Evolutionary conservation across 2,888 invertebrate species (phyloP).

Genomic region (Malthinus flaveolus): DNA sequence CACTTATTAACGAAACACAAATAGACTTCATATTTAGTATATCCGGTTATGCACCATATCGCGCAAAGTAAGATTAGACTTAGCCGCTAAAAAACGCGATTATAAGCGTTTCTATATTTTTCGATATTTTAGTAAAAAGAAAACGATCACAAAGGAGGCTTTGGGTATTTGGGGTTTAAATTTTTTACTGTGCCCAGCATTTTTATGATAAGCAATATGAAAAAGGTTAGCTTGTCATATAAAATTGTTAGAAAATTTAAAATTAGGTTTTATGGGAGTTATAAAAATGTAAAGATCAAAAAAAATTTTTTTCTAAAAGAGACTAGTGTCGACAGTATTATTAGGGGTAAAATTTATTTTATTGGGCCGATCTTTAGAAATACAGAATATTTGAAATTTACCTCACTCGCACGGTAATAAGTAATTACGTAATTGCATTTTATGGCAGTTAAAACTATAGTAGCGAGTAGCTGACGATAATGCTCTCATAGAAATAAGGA

Average conservation of each 20-base stretch:
- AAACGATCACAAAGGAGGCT: too few species aligned
- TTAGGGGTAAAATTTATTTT: too few species aligned
- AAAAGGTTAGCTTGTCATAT: background rate
- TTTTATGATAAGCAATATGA: too few species aligned
- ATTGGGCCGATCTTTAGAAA: too few species aligned
- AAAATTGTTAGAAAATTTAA: conserved; percentile 1
- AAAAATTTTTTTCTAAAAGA: background rate
- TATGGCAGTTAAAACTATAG: conserved; percentile 12
- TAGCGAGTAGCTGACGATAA: conserved; percentile 18
- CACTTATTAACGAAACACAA: conserved; percentile 38
- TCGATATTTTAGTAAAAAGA: background rate
- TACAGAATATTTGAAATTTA: too few species aligned
- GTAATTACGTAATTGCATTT: conserved; percentile 15
- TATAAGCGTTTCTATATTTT: background rate
- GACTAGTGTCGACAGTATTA: background rate
- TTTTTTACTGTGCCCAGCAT: too few species aligned
- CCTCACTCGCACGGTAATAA: too few species aligned
- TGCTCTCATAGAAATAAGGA: conserved; percentile 29
- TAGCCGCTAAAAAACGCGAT: background rate
- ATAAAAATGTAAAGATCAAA: conserved; percentile 4
- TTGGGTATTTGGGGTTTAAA: too few species aligned
- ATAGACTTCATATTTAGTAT: conserved; percentile 38
- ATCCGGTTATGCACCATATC: conserved; percentile 32
- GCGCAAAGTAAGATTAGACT: background rate
- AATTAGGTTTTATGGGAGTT: conserved; percentile 5